Conservation (phyloP, 2,113 vertebrate genomes). For the Rhizomys pruinosus region DNA sequence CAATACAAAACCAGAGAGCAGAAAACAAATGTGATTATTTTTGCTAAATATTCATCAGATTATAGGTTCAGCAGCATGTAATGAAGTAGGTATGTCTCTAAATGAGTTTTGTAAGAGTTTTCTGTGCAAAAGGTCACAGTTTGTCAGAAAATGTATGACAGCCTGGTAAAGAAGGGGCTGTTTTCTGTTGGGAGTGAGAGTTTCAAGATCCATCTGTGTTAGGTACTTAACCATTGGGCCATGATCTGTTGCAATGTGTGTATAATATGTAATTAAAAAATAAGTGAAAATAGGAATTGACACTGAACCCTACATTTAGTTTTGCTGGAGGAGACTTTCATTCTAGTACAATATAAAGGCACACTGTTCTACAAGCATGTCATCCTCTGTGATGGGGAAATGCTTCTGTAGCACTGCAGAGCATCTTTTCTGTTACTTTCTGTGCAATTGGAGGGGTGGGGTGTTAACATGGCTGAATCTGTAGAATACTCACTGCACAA, state of each 20-base stretch:
- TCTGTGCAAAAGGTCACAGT: background rate
- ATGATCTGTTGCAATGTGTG: too few relatives aligned
- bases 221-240: background rate
- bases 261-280: background rate
- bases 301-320: background rate
- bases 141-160: background rate
- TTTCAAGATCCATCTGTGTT: background rate
- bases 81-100: background rate
- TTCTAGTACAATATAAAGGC: background rate
- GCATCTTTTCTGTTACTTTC: background rate
- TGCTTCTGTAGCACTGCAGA: background rate
- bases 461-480: background rate
- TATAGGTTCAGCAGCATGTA: background rate
- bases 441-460: background rate
- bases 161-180: background rate
- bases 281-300: background rate
- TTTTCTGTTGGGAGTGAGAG: background rate
- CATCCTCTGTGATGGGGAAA: background rate
- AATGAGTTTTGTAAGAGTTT: background rate
- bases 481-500: background rate
- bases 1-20: slow-evolving; percentile 14
- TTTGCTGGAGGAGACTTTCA: background rate
- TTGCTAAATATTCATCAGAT: background rate
- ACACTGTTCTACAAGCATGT: background rate
- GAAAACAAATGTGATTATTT: slow-evolving; percentile 11